These are phyloP conservation scores for Sinosuthora webbiana DNA, from an alignment of 2,113 vertebrate genomes.

Conservation along the genomic window DNA sequence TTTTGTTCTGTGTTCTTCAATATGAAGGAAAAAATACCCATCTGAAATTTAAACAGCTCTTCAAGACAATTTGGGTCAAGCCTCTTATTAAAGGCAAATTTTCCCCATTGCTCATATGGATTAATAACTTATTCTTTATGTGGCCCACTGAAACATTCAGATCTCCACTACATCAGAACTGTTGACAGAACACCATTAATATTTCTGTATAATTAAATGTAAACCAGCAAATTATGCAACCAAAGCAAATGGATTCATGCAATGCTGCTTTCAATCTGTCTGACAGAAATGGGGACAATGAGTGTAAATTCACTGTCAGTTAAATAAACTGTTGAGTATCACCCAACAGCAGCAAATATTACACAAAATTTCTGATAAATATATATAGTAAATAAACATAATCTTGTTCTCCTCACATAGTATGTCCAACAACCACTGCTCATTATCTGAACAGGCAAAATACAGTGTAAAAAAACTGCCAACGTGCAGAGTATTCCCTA, in stretches of 20 bases:
- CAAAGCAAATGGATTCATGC: not conserved
- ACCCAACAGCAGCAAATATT: not conserved
- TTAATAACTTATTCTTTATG: not conserved
- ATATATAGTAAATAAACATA: not conserved
- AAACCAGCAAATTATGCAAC: slow-evolving; percentile 32
- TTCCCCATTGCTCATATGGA: not conserved
- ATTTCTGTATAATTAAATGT: slow-evolving; percentile 48
- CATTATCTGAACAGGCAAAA: not conserved
- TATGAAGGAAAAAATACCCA: not conserved
- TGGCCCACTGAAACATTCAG: not conserved
- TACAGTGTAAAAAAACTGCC: not conserved
- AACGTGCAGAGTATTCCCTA: not conserved
- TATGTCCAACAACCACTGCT: not conserved
- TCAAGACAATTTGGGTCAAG: slow-evolving; percentile 26
- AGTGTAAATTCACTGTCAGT: not conserved
- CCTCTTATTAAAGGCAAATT: slow-evolving; percentile 3
- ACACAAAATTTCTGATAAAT: not conserved
- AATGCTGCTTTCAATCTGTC: not conserved
- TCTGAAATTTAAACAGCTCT: slow-evolving; percentile 7
- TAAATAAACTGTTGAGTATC: not conserved
- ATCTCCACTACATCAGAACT: slow-evolving; percentile 11
- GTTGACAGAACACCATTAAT: slow-evolving; percentile 28
- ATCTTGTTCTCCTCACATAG: not conserved
- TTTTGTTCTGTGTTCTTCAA: slow-evolving; percentile 1
- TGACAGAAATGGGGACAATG: not conserved